These are phyloP conservation scores for Capra hircus DNA, from an alignment of 2,113 vertebrate species.

Conservation along the genomic window DNA sequence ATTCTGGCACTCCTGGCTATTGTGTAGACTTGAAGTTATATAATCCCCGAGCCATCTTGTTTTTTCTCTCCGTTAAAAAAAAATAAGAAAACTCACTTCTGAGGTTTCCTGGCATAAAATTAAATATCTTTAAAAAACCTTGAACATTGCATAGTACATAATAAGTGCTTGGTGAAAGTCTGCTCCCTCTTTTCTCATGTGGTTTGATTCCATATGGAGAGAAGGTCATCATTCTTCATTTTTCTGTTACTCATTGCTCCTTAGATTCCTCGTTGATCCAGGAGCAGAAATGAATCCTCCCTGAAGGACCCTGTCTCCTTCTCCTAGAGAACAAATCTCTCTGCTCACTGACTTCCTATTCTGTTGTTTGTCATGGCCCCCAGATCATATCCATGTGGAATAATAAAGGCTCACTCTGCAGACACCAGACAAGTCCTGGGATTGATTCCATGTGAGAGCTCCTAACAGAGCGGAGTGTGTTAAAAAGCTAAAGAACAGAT, in stretches of 20 bases:
- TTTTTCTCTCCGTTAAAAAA: background rate
- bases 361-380: background rate
- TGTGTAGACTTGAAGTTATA: background rate
- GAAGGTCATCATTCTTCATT: background rate
- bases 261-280: background rate
- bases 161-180: background rate
- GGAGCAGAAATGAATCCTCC: background rate
- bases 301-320: background rate
- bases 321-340: background rate
- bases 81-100: background rate
- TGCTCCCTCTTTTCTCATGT: background rate
- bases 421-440: background rate
- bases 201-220: background rate
- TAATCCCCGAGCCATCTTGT: background rate
- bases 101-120: background rate
- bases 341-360: background rate
- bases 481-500: conserved; percentile 61
- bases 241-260: background rate
- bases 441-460: conserved; percentile 21
- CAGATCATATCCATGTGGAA: background rate
- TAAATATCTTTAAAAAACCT: background rate
- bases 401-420: background rate
- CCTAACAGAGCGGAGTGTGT: conserved; percentile 26
- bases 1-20: background rate
- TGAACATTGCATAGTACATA: background rate